These are phyloP conservation scores for Linepithema humile DNA, from an alignment of 1,140 invertebrate species.

Conservation along the genomic window DNA sequence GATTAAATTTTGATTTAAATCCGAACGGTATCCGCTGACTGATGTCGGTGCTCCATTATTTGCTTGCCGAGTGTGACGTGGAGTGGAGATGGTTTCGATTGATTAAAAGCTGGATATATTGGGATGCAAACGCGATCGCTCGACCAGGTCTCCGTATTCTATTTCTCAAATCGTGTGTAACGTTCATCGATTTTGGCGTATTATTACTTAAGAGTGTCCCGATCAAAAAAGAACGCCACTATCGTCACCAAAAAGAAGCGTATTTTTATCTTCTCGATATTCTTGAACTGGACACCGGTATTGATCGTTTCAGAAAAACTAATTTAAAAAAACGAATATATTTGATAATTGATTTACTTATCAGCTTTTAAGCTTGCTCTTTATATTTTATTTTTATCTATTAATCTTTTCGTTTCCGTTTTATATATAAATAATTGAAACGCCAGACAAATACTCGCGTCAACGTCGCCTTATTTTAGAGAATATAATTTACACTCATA, in stretches of 20 bases:
- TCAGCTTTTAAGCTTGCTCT: no score
- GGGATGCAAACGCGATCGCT: background rate
- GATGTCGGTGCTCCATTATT: slow-evolving; percentile 15
- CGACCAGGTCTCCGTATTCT: background rate
- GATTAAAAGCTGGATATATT: background rate
- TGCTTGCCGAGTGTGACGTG: background rate
- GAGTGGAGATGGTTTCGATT: background rate
- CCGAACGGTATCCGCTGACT: no score
- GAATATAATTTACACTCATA: background rate
- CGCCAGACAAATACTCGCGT: background rate
- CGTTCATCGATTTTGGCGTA: slow-evolving; percentile 13
- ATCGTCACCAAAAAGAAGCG: background rate
- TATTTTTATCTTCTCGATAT: background rate
- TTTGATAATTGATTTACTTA: background rate
- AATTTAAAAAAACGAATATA: background rate
- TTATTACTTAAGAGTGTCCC: background rate
- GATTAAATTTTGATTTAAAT: slow-evolving; percentile 26
- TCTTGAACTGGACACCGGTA: background rate
- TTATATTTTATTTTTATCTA: background rate
- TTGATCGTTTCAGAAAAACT: no score
- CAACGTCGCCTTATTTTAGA: no score
- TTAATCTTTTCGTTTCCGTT: background rate
- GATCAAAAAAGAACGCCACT: background rate
- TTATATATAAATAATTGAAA: slow-evolving; percentile 13
- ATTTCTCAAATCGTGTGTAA: slow-evolving; percentile 13